A percentile compares a stretch with the other conserved stretches of the same genome.
Conservation (phyloP, 2,797 vertebrate genomes). For the Decapterus maruadsi region DNA sequence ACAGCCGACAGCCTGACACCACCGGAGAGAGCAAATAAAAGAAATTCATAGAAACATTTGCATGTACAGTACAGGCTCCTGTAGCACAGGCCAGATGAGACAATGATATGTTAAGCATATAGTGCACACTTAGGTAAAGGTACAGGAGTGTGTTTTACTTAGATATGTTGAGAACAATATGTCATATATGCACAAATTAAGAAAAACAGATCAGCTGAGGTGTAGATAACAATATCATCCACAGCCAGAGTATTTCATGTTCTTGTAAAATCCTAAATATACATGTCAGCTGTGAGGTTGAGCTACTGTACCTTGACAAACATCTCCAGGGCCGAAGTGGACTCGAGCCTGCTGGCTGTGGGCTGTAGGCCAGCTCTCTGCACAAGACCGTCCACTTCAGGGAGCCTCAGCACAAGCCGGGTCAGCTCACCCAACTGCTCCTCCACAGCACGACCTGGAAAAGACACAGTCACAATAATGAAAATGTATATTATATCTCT, state of each 20-base stretch:
- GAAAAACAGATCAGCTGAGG: background rate
- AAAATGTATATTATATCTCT: too few relatives aligned
- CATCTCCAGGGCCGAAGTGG: conserved; percentile 85
- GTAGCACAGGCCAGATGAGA: conserved; percentile 1
- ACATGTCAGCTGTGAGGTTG: conserved; percentile 6
- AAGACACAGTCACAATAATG: conserved; percentile 30
- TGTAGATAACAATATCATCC: too few relatives aligned
- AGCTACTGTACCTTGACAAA: conserved; percentile 91
- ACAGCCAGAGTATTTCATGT: background rate
- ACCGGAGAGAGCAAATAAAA: conserved; percentile 22
- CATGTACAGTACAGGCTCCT: conserved; percentile 1
- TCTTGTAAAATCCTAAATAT: background rate
- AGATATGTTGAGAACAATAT: background rate
- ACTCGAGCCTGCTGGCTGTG: conserved; percentile 81
- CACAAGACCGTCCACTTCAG: conserved; percentile 91
- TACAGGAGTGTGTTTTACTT: background rate
- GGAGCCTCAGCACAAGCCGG: conserved; percentile 91
- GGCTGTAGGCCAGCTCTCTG: conserved; percentile 84
- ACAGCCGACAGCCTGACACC: conserved; percentile 89
- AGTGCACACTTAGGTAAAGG: background rate
- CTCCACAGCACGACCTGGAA: conserved; percentile 86
- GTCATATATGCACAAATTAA: background rate
- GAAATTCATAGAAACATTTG: conserved; percentile 10
- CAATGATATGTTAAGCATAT: background rate
- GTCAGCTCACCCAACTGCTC: conserved; percentile 94